Percentiles rank a stretch among this genome's conserved stretches.
phyloP scores from a whole-genome alignment of 92 coral and sea anemone genomes.

The Montipora capitata region DNA sequence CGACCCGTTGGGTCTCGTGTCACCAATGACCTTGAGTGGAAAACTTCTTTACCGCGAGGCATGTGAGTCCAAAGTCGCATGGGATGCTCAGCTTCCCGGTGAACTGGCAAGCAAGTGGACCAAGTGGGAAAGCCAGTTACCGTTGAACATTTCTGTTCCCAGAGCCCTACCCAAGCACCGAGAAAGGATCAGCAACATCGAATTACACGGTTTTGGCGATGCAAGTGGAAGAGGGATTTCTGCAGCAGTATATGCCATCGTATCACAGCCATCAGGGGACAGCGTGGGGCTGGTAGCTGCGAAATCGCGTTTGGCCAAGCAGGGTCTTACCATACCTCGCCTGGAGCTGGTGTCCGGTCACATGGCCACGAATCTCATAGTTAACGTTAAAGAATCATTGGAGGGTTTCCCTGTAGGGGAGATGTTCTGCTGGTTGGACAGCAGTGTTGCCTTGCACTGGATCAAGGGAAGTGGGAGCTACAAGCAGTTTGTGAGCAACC shows the following conservation, averaged over 20 bases:
- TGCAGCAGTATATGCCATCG: neutral
- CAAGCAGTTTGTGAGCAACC: slow-evolving; percentile 61
- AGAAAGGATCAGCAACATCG: neutral
- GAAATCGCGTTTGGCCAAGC: neutral
- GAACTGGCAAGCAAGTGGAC: no score
- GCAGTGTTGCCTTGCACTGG: slow-evolving; percentile 63
- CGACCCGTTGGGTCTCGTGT: no score
- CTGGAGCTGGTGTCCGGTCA: slow-evolving; percentile 40
- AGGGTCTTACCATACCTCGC: slow-evolving; percentile 29
- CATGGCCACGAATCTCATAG: slow-evolving; percentile 33
- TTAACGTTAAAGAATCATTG: slow-evolving; percentile 16
- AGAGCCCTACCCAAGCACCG: neutral
- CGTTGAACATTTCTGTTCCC: neutral
- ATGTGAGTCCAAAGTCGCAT: no score
- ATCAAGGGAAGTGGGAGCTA: slow-evolving; percentile 20
- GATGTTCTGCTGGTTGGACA: slow-evolving; percentile 50
- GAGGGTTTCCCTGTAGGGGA: slow-evolving; percentile 24
- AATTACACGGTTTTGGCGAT: neutral
- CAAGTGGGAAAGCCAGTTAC: neutral
- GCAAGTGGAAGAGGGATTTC: neutral
- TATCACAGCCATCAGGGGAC: neutral
- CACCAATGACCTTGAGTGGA: no score
- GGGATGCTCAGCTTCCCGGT: no score
- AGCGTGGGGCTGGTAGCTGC: neutral
- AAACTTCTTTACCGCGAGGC: no score